These are phyloP conservation scores for Reticulitermes speratus DNA, from an alignment of 1,140 invertebrate species.

Conservation along the genomic window DNA sequence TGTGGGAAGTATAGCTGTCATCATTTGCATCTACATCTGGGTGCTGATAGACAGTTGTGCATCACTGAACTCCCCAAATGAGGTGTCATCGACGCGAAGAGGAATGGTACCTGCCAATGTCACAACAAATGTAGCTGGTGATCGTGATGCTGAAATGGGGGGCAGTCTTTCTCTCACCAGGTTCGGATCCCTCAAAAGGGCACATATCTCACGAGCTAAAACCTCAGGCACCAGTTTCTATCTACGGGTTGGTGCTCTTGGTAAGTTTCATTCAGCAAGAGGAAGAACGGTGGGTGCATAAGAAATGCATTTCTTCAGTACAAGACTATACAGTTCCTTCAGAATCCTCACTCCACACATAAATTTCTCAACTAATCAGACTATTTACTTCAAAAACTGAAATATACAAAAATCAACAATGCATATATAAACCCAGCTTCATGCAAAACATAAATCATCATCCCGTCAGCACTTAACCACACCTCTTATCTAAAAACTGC, in stretches of 20 bases:
- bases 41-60: constrained; percentile 59
- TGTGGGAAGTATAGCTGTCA: constrained; percentile 61
- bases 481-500: no score
- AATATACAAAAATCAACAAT: no score
- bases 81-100: constrained; percentile 34
- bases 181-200: constrained; percentile 58
- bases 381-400: no score
- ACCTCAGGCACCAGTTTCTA: constrained; percentile 63
- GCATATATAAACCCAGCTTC: no score
- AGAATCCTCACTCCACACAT: no score
- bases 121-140: constrained; percentile 36
- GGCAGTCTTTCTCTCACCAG: constrained; percentile 47
- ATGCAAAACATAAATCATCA: no score
- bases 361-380: no score
- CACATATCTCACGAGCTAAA: constrained; percentile 55
- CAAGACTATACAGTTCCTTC: no score
- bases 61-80: constrained; percentile 41
- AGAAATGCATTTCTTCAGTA: no score
- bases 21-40: constrained; percentile 65
- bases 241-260: constrained; percentile 63
- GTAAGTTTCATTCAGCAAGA: constrained; percentile 45
- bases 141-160: constrained; percentile 47
- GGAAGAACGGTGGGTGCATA: no score
- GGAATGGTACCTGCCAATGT: constrained; percentile 36
- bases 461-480: no score